Conservation (phyloP, 1,140 invertebrate species). For the Drosophila baimaii region DNA sequence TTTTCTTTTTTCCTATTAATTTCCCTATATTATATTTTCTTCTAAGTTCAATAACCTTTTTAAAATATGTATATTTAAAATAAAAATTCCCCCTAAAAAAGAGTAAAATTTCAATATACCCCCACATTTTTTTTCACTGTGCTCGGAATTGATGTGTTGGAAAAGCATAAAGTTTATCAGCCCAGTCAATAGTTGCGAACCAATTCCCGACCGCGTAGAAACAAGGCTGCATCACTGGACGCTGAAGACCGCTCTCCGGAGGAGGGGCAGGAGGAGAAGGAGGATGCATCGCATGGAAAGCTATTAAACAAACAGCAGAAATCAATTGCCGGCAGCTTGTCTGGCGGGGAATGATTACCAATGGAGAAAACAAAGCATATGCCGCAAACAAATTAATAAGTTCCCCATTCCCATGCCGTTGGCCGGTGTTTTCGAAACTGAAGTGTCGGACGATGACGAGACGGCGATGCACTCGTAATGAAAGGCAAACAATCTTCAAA, state of each 20-base stretch:
- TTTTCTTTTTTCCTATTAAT: too few relatives aligned
- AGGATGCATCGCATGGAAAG: conserved; percentile 18
- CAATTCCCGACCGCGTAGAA: conserved; percentile 4
- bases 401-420: conserved; percentile 20
- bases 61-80: too few relatives aligned
- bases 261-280: too few relatives aligned
- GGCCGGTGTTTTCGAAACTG: conserved; percentile 6
- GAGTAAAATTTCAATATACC: background rate
- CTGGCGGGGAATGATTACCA: conserved; percentile 51
- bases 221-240: conserved; percentile 17
- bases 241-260: background rate
- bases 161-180: conserved; percentile 27
- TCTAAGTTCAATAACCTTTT: too few relatives aligned
- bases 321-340: conserved; percentile 72
- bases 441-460: conserved; percentile 36
- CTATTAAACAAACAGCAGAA: conserved; percentile 58
- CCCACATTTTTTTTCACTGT: background rate
- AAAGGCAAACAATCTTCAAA: conserved; percentile 82
- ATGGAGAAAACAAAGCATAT: conserved; percentile 63
- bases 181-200: conserved; percentile 28
- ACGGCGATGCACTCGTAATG: conserved; percentile 74
- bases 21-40: too few relatives aligned
- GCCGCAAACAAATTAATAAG: conserved; percentile 55
- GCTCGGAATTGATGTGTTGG: conserved; percentile 9
- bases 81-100: too few relatives aligned